Evolutionary conservation across 2,113 vertebrate genomes (phyloP).

Genomic region (Mus pahari): DNA sequence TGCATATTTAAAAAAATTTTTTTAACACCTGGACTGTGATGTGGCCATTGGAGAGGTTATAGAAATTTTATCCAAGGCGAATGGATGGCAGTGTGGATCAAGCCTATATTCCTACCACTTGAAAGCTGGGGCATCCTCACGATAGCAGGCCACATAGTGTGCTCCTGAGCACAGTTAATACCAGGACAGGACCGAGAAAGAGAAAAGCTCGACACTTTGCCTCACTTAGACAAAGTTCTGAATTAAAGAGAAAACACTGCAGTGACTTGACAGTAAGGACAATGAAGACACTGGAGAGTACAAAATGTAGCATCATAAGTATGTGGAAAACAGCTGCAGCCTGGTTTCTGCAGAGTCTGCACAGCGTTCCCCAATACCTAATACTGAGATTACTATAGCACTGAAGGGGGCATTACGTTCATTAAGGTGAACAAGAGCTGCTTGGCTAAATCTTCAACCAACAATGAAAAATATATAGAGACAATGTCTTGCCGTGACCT

Average conservation of each 20-base stretch:
- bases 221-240: conserved; percentile 3
- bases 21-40: background rate
- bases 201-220: background rate
- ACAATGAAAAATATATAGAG: conserved; percentile 51
- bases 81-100: background rate
- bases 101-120: too few species aligned
- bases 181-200: background rate
- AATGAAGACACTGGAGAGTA: background rate
- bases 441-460: conserved; percentile 41
- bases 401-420: background rate
- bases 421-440: conserved; percentile 1
- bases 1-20: background rate
- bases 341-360: conserved; percentile 14
- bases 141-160: background rate
- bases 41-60: background rate
- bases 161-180: background rate
- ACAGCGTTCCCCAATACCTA: background rate
- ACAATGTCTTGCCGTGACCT: background rate
- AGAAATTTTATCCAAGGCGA: background rate
- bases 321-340: background rate
- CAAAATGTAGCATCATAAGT: background rate
- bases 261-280: background rate
- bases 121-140: background rate
- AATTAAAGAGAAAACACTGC: conserved; percentile 45
- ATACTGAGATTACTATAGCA: background rate